phyloP scores from a whole-genome alignment of 2,113 vertebrate species.

The Pangasianodon hypophthalmus region DNA sequence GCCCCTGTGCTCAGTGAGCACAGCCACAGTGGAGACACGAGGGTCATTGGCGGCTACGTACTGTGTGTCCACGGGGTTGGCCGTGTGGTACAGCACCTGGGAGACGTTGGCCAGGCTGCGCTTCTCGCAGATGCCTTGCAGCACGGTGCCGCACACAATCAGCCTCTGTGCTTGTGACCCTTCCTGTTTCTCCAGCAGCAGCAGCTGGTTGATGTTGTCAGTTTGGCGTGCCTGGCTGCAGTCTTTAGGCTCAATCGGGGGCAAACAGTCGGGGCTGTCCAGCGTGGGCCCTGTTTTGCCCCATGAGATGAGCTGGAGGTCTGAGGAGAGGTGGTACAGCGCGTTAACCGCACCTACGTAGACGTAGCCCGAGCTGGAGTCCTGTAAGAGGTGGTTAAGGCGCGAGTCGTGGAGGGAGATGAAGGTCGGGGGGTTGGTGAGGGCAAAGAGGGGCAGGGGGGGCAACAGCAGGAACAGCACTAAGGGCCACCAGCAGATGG shows the following conservation, averaged over 20 bases:
- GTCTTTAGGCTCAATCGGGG: constrained; percentile 75
- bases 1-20: constrained; percentile 67
- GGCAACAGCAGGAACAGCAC: constrained; percentile 59
- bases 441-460: constrained; percentile 48
- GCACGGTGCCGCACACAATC: constrained; percentile 84
- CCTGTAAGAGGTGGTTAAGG: constrained; percentile 79
- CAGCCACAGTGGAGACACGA: constrained; percentile 79
- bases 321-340: constrained; percentile 80
- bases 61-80: constrained; percentile 85
- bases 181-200: constrained; percentile 73
- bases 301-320: constrained; percentile 70
- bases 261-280: constrained; percentile 85
- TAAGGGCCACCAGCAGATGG: constrained; percentile 57
- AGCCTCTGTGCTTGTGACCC: constrained; percentile 60
- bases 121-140: constrained; percentile 87
- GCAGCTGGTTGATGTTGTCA: constrained; percentile 83
- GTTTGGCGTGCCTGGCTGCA: constrained; percentile 79
- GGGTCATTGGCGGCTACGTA: constrained; percentile 85
- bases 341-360: constrained; percentile 82
- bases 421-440: constrained; percentile 12
- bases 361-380: constrained; percentile 64
- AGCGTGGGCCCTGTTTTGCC: constrained; percentile 77
- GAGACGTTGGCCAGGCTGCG: constrained; percentile 76
- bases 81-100: constrained; percentile 75
- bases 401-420: constrained; percentile 64